Conservation (phyloP, 1,140 invertebrate species). For the Drosophila fuyamai region DNA sequence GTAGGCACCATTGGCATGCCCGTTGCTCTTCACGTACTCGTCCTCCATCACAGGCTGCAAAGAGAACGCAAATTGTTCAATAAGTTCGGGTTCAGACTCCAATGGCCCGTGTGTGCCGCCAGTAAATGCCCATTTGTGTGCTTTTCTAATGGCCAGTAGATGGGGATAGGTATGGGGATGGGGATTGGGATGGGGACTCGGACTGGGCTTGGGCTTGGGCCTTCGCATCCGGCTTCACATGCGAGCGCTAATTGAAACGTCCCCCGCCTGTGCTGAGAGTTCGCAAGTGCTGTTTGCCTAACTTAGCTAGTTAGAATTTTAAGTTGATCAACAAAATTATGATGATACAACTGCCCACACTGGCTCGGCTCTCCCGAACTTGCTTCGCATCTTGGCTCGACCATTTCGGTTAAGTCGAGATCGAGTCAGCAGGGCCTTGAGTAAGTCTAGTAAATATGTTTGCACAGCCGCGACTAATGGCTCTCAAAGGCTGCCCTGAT, state of each 20-base stretch:
- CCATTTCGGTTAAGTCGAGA: slow-evolving; percentile 5
- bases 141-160: slow-evolving; percentile 55
- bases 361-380: slow-evolving; percentile 6
- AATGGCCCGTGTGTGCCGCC: slow-evolving; percentile 24
- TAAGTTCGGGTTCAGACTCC: slow-evolving; percentile 12
- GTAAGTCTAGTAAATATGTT: slow-evolving; percentile 38
- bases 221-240: slow-evolving; percentile 80
- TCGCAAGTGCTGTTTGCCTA: slow-evolving; percentile 68
- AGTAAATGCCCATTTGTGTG: slow-evolving; percentile 48
- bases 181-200: slow-evolving; percentile 19
- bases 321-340: slow-evolving; percentile 68
- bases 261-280: slow-evolving; percentile 67
- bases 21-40: slow-evolving; percentile 67
- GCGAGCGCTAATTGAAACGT: slow-evolving; percentile 75
- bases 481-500: slow-evolving; percentile 52
- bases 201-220: slow-evolving; percentile 36
- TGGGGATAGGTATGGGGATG: slow-evolving; percentile 51
- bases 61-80: slow-evolving; percentile 10
- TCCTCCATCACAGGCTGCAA: slow-evolving; percentile 85
- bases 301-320: slow-evolving; percentile 81
- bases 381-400: background rate
- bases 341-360: slow-evolving; percentile 35
- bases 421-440: background rate
- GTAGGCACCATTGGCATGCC: slow-evolving; percentile 56
- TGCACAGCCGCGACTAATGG: slow-evolving; percentile 52